A percentile compares a stretch with the other conserved stretches of the same genome.
Conservation (phyloP, 2,888 invertebrate species). For the Euphydryas editha region DNA sequence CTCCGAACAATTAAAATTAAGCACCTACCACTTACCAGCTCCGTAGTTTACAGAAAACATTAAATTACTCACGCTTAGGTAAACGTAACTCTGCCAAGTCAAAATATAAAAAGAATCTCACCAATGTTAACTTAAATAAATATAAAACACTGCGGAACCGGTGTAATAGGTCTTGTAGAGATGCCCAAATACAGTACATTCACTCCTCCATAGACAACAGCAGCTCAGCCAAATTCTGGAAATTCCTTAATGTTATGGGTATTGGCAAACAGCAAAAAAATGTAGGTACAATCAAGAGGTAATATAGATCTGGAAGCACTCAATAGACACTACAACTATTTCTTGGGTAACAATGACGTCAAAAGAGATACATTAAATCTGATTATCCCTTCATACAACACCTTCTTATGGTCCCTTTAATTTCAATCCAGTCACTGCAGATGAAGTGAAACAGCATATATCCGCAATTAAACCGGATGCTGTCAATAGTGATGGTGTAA, state of each 20-base stretch:
- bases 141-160: conserved; percentile 5
- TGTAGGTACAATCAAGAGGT: too few species aligned
- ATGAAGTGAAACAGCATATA: too few species aligned
- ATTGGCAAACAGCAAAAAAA: not conserved
- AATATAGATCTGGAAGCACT: too few species aligned
- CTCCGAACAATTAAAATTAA: not conserved
- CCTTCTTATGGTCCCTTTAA: too few species aligned
- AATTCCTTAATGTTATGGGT: not conserved
- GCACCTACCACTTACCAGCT: not conserved
- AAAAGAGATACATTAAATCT: too few species aligned
- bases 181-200: not conserved
- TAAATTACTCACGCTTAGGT: not conserved
- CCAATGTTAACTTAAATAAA: not conserved
- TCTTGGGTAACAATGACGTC: too few species aligned
- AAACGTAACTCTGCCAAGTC: not conserved
- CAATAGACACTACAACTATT: too few species aligned
- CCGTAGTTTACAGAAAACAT: not conserved
- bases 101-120: not conserved
- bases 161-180: not conserved
- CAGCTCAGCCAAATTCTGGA: not conserved
- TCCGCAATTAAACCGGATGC: too few species aligned
- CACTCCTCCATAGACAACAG: not conserved
- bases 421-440: too few species aligned
- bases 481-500: too few species aligned
- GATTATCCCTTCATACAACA: too few species aligned